These are phyloP conservation scores for Ethmia dodecea DNA, from an alignment of 2,888 invertebrate species.

Conservation along the genomic window DNA sequence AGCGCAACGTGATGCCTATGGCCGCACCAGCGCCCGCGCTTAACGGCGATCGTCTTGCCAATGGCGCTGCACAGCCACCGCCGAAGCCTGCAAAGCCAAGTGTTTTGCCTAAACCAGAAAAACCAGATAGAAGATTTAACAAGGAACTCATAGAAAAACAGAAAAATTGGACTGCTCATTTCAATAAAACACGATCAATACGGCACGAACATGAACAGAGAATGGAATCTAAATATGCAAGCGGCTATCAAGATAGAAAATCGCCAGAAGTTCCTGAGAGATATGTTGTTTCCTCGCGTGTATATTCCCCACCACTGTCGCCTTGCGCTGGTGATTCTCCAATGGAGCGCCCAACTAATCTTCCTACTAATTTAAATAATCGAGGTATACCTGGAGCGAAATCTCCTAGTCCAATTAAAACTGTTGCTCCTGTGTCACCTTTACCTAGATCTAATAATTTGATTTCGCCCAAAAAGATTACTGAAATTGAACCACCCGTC, in stretches of 20 bases:
- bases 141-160: conserved; percentile 94
- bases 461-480: conserved; percentile 40
- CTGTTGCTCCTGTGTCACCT: conserved; percentile 44
- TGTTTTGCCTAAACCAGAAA: conserved; percentile 85
- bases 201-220: conserved; percentile 49
- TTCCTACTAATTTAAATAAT: conserved; percentile 57
- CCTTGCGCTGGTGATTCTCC: conserved; percentile 79
- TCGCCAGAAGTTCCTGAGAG: conserved; percentile 56
- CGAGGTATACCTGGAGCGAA: conserved; percentile 49
- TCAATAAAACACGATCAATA: conserved; percentile 84
- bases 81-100: conserved; percentile 74
- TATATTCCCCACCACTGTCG: conserved; percentile 72
- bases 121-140: conserved; percentile 89
- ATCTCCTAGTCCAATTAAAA: conserved; percentile 67
- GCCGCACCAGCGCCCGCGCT: conserved; percentile 51
- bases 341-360: conserved; percentile 57
- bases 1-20: conserved; percentile 74
- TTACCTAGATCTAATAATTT: conserved; percentile 22
- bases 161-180: conserved; percentile 95
- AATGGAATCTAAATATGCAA: conserved; percentile 50
- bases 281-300: conserved; percentile 61
- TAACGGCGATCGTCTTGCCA: conserved; percentile 61
- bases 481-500: conserved; percentile 42
- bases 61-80: conserved; percentile 63
- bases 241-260: conserved; percentile 54